Base-by-base conservation (phyloP, 2,797 vertebrate species). In the Siniperca obscura region DNA sequence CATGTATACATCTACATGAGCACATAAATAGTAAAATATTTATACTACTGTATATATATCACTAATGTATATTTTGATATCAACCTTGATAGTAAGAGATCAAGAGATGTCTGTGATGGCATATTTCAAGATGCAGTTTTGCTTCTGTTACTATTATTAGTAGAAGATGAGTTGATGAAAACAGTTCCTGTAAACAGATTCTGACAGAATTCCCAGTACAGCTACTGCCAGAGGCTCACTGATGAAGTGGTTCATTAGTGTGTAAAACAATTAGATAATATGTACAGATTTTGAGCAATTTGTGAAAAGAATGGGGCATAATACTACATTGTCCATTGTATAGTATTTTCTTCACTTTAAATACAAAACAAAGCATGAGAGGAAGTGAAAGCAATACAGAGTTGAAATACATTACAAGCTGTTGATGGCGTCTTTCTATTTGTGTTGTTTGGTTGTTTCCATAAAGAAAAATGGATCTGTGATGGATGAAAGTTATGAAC, bases 101-200 rank as follows among this genome's bases (percentile, higher is more conserved):
- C 30, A 30, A 30, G 30, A 30, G 30, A 30, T 30, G 30, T 30
- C 57, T 73, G 50, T 40, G 25, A 67, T 38, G 42, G 56, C 7
- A 34, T 11, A n/a, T 76, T 76, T 74, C n/a, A 56, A 38, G 10
- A 68, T 67, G 53, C 25, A 50, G 5, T 60, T 62, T 56, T 59
- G 16, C 50, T 38, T 64, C 68, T 56, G 61, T 67, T 76, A 1
- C 36, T 80, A 69, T 72, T 80, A 65, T 61, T 44, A 70, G 46
- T 14, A 2, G 59, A 25, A 22, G 25, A 50, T 42, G 30, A 75
- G 44, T 16, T n/a, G 21, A 81, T 65, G 71, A 75, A 83, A 72
- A 70, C 36, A 22, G 40, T 76, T 79, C 40, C 68, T 61, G 71
- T 77, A 73, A 82, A 78, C 56, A 72, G 67, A 67, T 50, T 55